Evolutionary conservation across 30 jellyfish, hydroid and myxozoan species (phyloP).

Genomic region (Aurelia coerulea): DNA sequence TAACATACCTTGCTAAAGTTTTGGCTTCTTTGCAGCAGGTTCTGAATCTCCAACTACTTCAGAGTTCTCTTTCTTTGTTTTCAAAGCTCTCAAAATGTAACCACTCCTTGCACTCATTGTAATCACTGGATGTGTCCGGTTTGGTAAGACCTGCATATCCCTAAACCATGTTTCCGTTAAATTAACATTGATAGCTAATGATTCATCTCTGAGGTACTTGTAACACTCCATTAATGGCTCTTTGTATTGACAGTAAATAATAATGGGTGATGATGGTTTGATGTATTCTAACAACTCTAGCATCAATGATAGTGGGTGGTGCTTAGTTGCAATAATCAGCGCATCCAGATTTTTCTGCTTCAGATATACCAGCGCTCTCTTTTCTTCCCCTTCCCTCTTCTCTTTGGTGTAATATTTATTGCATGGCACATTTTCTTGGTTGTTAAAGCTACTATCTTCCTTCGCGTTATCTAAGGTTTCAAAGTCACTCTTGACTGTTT

Average conservation of each 20-base stretch:
- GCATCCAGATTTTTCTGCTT: constrained; percentile 64
- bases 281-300: constrained; percentile 64
- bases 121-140: constrained; percentile 89
- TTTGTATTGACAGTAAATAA: constrained; percentile 83
- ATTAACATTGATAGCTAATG: constrained; percentile 71
- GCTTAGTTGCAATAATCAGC: constrained; percentile 77
- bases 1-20: too few species aligned
- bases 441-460: neutral
- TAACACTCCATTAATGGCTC: constrained; percentile 94
- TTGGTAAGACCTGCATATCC: constrained; percentile 78
- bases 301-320: constrained; percentile 67
- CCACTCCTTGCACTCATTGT: constrained; percentile 93
- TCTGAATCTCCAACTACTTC: too few species aligned
- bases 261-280: constrained; percentile 80
- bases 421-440: constrained; percentile 34
- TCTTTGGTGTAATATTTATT: constrained; percentile 45
- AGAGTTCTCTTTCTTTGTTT: constrained; percentile 4
- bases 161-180: constrained; percentile 88
- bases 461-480: neutral
- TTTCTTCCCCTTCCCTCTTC: constrained; percentile 19
- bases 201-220: constrained; percentile 58
- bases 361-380: constrained; percentile 49
- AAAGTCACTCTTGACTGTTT: neutral
- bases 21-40: too few species aligned
- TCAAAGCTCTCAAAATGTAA: constrained; percentile 74